Conservation (phyloP, 2,888 invertebrate species). For the Cyclophora albipunctata region DNA sequence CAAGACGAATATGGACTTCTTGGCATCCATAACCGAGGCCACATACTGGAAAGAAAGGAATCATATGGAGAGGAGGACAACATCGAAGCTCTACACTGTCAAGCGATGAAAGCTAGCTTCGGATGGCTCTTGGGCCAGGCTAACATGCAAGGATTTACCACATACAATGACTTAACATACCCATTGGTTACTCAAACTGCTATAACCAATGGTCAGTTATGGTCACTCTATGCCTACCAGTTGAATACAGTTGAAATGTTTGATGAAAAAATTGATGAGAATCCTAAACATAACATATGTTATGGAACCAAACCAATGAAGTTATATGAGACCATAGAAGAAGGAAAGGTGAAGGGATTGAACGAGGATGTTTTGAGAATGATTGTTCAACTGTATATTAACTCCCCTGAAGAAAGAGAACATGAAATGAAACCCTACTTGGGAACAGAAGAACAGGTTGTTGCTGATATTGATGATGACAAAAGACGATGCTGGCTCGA, state of each 20-base stretch:
- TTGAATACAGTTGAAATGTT: slow-evolving; percentile 88
- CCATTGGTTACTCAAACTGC: slow-evolving; percentile 92
- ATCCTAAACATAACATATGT: slow-evolving; percentile 85
- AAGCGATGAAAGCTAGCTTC: slow-evolving; percentile 86
- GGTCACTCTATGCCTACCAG: slow-evolving; percentile 93
- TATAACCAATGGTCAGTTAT: slow-evolving; percentile 90
- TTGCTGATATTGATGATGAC: slow-evolving; percentile 81
- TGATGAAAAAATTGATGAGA: slow-evolving; percentile 76
- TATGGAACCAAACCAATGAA: slow-evolving; percentile 83
- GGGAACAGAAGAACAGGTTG: slow-evolving; percentile 66
- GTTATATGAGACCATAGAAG: slow-evolving; percentile 83
- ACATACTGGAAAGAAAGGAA: slow-evolving; percentile 65
- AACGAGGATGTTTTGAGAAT: slow-evolving; percentile 85
- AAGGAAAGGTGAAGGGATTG: slow-evolving; percentile 83
- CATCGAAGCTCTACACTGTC: slow-evolving; percentile 80
- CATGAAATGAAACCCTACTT: slow-evolving; percentile 85
- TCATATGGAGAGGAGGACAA: slow-evolving; percentile 72
- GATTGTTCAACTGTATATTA: slow-evolving; percentile 84
- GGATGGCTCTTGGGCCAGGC: slow-evolving; percentile 88
- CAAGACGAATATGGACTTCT: slow-evolving; percentile 84
- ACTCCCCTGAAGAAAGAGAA: slow-evolving; percentile 77
- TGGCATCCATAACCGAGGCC: slow-evolving; percentile 81
- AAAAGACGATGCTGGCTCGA: slow-evolving; percentile 83
- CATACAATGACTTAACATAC: slow-evolving; percentile 92
- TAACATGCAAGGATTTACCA: slow-evolving; percentile 90